Evolutionary conservation across 2,113 vertebrate species (phyloP).

Genomic region (Pipa parva): DNA sequence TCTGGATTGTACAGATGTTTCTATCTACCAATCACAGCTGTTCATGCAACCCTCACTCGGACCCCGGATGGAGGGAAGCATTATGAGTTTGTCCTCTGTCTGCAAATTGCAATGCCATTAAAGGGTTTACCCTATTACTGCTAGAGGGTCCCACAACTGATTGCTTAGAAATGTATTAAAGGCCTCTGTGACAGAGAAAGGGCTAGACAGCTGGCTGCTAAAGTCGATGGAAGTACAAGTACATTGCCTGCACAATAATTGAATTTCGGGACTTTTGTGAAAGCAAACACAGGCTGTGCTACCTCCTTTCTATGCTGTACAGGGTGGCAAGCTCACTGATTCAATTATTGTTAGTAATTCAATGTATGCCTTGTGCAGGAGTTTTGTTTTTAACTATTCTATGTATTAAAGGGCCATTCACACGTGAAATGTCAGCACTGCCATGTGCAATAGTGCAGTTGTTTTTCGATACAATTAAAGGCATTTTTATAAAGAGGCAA

Average conservation of each 20-base stretch:
- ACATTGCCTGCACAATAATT: conserved; percentile 43
- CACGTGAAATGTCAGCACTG: background rate
- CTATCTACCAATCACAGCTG: conserved; percentile 30
- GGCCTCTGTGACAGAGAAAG: conserved; percentile 31
- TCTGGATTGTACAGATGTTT: conserved; percentile 34
- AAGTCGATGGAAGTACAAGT: conserved; percentile 40
- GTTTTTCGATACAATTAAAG: too few relatives aligned
- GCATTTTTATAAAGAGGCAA: too few relatives aligned
- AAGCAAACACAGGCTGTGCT: conserved; percentile 42
- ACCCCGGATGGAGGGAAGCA: conserved; percentile 7
- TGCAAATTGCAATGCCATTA: conserved; percentile 30
- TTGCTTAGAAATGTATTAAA: conserved; percentile 6
- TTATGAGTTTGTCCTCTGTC: conserved; percentile 6
- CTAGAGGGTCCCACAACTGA: conserved; percentile 3
- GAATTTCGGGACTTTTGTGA: conserved; percentile 41
- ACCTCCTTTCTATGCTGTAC: conserved; percentile 39
- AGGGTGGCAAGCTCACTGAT: conserved; percentile 43
- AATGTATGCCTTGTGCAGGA: conserved; percentile 39
- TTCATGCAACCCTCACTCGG: conserved; percentile 1
- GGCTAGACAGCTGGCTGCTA: conserved; percentile 40
- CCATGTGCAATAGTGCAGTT: background rate
- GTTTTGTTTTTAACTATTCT: conserved; percentile 37
- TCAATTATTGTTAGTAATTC: conserved; percentile 43
- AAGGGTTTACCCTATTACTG: conserved; percentile 24
- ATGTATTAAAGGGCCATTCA: conserved; percentile 32